Evolutionary conservation across 2,113 vertebrate species (phyloP).

Genomic region (Maccullochella peelii): DNA sequence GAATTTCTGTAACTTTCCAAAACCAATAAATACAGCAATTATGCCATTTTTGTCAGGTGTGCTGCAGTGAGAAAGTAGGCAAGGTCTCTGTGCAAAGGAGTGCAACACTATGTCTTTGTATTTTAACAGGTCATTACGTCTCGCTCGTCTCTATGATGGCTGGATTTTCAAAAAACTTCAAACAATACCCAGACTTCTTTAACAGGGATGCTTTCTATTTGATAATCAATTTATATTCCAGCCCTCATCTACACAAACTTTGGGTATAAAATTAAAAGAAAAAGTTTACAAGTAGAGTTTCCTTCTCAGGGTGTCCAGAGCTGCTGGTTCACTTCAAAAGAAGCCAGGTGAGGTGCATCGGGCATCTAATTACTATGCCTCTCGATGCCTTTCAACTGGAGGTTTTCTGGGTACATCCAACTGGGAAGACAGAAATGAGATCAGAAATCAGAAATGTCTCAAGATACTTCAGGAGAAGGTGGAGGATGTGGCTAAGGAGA

Average conservation of each 20-base stretch:
- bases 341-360: not conserved
- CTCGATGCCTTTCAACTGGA: not conserved
- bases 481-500: too few relatives aligned
- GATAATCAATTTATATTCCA: slow-evolving; percentile 23
- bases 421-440: slow-evolving; percentile 22
- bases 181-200: slow-evolving; percentile 1
- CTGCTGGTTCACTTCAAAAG: slow-evolving; percentile 18
- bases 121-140: not conserved
- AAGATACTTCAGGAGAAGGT: not conserved
- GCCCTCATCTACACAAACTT: slow-evolving; percentile 3
- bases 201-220: not conserved
- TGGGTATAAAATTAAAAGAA: slow-evolving; percentile 27
- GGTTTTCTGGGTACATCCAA: not conserved
- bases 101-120: not conserved
- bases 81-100: not conserved
- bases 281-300: slow-evolving; percentile 2
- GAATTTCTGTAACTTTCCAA: not conserved
- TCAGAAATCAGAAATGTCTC: not conserved
- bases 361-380: not conserved
- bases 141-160: not conserved
- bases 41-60: not conserved
- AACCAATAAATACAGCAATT: not conserved
- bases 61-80: not conserved
- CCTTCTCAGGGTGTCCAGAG: not conserved
- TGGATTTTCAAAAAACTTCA: not conserved